Base-by-base conservation (phyloP, 2,888 invertebrate species). In the Thecocarcelia acutangulata region DNA sequence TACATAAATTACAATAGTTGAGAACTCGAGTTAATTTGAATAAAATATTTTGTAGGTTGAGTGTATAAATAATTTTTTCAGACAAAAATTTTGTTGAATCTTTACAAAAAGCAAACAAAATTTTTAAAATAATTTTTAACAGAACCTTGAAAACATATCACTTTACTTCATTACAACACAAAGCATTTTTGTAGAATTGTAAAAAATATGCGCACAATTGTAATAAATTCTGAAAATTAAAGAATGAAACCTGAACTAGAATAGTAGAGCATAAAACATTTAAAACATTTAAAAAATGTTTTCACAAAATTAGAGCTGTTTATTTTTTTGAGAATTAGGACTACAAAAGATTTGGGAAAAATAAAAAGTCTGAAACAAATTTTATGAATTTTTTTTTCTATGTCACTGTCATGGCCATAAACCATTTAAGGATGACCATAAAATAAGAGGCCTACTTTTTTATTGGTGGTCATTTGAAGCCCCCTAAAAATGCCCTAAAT, bases 221-320 rank as follows among this genome's bases (percentile, higher is more conserved):
- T 15, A 13, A 46, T 12, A 17, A 19, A 12, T 33, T 63, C 4
- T n/a, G 37, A 21, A 46, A 56, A 40, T 59, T 6, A 50, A 52
- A 28, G 15, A 42, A 63, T 4, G 28, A 28, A 70, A 48, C n/a
- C 56, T 70, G 70, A 77, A 70, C 33, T 77, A 33, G 63, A 56
- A 63, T 70, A 54, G 54, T 77, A 77, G 70, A 77, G 59, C 68
- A 61, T 68, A 61, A 68, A 70, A 70, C n/a, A 69, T 69, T 61
- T 1, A 17, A 5, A 28, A 11, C 56, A 11, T 33, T 37, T 56
- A 11, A 37, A 13, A 28, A 11, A 5, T 17, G 15, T 42, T 69
- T 69, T 28, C 15, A 28, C 28, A 33, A 33, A 33, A 33, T 9
- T 9, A 33, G 33, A 1, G 33, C 9, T 33, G 8, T 33, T 9